A percentile compares a stretch with the other conserved stretches of the same genome.
Evolutionary conservation across 2,888 invertebrate genomes (phyloP).

Genomic region (Acleris sparsana): DNA sequence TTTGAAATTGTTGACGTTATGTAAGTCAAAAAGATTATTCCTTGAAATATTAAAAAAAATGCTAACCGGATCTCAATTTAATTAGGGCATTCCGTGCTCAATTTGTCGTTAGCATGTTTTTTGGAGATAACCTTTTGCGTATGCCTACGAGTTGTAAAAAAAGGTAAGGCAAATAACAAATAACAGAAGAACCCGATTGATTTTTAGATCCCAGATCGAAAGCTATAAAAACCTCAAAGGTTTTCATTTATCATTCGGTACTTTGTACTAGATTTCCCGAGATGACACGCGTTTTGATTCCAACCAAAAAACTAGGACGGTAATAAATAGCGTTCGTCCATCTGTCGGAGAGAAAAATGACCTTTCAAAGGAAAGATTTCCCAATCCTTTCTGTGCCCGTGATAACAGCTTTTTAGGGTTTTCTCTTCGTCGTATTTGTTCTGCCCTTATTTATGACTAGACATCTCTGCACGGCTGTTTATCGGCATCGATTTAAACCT

Average conservation of each 20-base stretch:
- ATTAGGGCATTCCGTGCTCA: too few relatives aligned
- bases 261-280: slow-evolving; percentile 10
- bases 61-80: too few relatives aligned
- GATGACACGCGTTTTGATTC: slow-evolving; percentile 18
- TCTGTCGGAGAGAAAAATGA: slow-evolving; percentile 31
- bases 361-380: slow-evolving; percentile 27
- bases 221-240: background rate
- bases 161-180: too few relatives aligned
- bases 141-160: too few relatives aligned
- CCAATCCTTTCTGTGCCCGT: slow-evolving; percentile 25
- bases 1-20: too few relatives aligned
- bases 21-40: too few relatives aligned
- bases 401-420: slow-evolving; percentile 26
- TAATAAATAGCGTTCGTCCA: slow-evolving; percentile 24
- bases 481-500: background rate
- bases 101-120: too few relatives aligned
- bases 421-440: slow-evolving; percentile 9
- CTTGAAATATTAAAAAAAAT: too few relatives aligned
- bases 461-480: background rate
- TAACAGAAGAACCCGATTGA: too few relatives aligned
- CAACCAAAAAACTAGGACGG: slow-evolving; percentile 20
- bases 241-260: slow-evolving; percentile 16
- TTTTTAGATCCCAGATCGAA: background rate
- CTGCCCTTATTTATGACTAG: slow-evolving; percentile 13
- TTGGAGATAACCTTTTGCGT: too few relatives aligned